phyloP scores from a whole-genome alignment of 2,797 vertebrate species.

The Pseudopleuronectes americanus region DNA sequence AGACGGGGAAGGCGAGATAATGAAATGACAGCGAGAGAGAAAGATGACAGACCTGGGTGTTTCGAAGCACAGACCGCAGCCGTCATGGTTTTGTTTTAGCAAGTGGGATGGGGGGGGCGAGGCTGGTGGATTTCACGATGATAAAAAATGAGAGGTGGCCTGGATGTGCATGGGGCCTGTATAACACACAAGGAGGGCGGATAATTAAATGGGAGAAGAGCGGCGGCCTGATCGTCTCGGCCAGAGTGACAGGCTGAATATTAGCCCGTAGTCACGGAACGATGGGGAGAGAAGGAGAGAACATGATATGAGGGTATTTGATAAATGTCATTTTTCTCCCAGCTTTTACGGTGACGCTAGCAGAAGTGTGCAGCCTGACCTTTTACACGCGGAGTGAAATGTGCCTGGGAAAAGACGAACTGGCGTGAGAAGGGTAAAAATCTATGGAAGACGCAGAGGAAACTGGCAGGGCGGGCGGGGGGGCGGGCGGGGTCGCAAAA shows the following conservation, averaged over 20 bases:
- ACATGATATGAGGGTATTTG: conserved; percentile 59
- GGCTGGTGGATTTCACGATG: conserved; percentile 33
- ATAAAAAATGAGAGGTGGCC: conserved; percentile 44
- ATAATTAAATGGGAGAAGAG: conserved; percentile 63
- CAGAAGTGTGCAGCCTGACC: conserved; percentile 65
- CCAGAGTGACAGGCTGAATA: conserved; percentile 59
- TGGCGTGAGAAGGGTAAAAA: conserved; percentile 44
- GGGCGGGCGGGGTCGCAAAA: conserved; percentile 17
- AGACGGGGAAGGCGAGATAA: conserved; percentile 41
- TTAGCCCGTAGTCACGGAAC: conserved; percentile 51
- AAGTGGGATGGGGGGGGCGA: conserved; percentile 4
- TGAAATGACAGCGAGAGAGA: conserved; percentile 29
- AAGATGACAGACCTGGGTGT: conserved; percentile 40
- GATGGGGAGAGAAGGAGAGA: conserved; percentile 34
- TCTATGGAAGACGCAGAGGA: conserved; percentile 29
- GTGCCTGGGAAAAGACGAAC: conserved; percentile 46
- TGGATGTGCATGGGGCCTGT: conserved; percentile 32
- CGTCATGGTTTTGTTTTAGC: conserved; percentile 32
- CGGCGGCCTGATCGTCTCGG: conserved; percentile 39
- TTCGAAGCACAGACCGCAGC: conserved; percentile 49
- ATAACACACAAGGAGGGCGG: conserved; percentile 31
- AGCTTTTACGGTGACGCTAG: conserved; percentile 58
- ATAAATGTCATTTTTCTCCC: conserved; percentile 71
- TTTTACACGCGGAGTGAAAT: conserved; percentile 60
- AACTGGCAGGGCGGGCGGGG: conserved; percentile 11